Percentiles rank a stretch among this genome's conserved stretches.
These are phyloP conservation scores for Salvator merianae DNA, from an alignment of 2,113 vertebrate species.

Conservation along the genomic window DNA sequence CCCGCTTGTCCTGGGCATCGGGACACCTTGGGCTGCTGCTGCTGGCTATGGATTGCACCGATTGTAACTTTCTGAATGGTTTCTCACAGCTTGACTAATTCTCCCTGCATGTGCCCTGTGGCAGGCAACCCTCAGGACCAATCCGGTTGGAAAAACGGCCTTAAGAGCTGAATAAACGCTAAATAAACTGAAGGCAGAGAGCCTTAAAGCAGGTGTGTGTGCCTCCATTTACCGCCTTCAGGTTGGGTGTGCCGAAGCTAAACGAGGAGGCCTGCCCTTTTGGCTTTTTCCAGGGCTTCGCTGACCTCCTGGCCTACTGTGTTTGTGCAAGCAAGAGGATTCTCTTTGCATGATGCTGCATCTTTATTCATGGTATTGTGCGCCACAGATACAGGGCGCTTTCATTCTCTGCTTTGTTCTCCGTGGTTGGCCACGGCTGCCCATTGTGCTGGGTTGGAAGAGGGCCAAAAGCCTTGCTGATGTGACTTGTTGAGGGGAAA, in stretches of 20 bases:
- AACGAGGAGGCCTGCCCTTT: neutral
- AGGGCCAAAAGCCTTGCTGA: slow-evolving; percentile 63
- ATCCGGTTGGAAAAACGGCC: no score
- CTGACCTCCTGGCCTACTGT: slow-evolving; percentile 26
- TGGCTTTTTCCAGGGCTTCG: slow-evolving; percentile 2
- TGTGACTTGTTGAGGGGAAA: slow-evolving; percentile 50
- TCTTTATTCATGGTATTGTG: slow-evolving; percentile 70
- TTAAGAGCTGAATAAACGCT: no score
- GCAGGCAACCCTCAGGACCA: rapidly evolving
- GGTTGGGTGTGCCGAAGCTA: neutral
- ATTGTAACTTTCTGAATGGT: neutral
- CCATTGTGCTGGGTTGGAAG: slow-evolving; percentile 73
- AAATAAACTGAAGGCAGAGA: neutral
- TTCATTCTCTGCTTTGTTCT: slow-evolving; percentile 72
- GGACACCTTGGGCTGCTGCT: neutral
- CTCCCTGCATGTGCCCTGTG: neutral
- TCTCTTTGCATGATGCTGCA: slow-evolving; percentile 71
- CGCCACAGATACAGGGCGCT: slow-evolving; percentile 53
- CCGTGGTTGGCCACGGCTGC: slow-evolving; percentile 60
- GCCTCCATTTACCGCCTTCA: neutral
- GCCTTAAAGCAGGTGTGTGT: neutral
- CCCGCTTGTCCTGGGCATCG: no score
- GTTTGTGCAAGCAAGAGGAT: slow-evolving; percentile 55
- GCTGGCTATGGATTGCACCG: neutral
- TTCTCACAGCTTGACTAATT: neutral